A percentile compares a stretch with the other conserved stretches of the same genome.
These are phyloP conservation scores for Archaeoteleia sp. DNA, from an alignment of 2,888 invertebrate genomes.

Conservation along the genomic window DNA sequence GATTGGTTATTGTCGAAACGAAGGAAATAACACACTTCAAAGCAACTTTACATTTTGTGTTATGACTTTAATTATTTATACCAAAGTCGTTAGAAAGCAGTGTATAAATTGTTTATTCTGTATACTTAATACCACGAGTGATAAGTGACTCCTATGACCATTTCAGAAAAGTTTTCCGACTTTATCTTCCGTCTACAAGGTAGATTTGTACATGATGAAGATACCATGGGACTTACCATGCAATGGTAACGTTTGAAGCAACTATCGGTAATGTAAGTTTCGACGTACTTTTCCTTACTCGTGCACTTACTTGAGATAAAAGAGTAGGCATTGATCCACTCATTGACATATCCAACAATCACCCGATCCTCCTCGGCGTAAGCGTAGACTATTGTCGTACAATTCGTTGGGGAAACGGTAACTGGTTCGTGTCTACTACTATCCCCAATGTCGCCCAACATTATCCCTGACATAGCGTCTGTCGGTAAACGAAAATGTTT, in stretches of 20 bases:
- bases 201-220: not conserved
- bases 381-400: constrained; percentile 76
- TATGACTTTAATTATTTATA: too few relatives aligned
- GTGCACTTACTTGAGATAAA: constrained; percentile 82
- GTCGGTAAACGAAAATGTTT: constrained; percentile 62
- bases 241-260: constrained; percentile 25
- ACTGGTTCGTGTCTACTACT: constrained; percentile 59
- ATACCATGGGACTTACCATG: constrained; percentile 17
- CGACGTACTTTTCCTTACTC: not conserved
- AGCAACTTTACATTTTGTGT: too few relatives aligned
- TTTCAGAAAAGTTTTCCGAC: not conserved
- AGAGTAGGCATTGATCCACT: constrained; percentile 83
- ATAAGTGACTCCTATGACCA: not conserved
- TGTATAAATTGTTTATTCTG: not conserved
- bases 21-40: too few relatives aligned
- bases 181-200: not conserved
- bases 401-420: constrained; percentile 71
- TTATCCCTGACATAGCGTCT: constrained; percentile 59
- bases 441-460: constrained; percentile 61
- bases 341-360: constrained; percentile 81
- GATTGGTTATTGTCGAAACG: too few relatives aligned
- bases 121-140: too few relatives aligned
- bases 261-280: constrained; percentile 42
- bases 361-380: constrained; percentile 74
- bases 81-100: not conserved